A percentile compares a stretch with the other conserved stretches of the same genome.
These are phyloP conservation scores for Microtus montanus DNA, from an alignment of 2,113 vertebrate species.

Conservation along the genomic window DNA sequence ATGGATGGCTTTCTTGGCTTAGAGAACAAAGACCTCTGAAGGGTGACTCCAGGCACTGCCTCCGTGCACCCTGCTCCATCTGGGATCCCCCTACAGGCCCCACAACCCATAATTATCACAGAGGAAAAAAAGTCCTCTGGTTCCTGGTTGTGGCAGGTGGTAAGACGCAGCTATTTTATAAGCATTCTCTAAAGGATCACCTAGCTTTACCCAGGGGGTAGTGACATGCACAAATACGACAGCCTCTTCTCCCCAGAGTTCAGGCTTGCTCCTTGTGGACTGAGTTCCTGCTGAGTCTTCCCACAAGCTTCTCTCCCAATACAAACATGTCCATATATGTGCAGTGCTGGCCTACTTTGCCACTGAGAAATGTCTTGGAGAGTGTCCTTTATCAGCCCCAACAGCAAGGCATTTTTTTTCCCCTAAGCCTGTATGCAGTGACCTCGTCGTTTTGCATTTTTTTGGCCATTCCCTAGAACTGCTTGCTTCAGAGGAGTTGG, in stretches of 20 bases:
- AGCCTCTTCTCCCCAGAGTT: neutral
- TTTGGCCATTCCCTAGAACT: neutral
- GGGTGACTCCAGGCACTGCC: neutral
- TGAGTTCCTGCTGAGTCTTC: neutral
- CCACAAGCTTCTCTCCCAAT: neutral
- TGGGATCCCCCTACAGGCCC: rapidly evolving
- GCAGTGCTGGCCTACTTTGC: neutral
- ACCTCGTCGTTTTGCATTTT: neutral
- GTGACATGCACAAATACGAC: neutral
- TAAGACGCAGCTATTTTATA: neutral
- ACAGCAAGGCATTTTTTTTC: neutral
- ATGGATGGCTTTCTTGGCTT: neutral
- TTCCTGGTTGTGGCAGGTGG: too few species aligned
- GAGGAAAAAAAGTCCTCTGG: rapidly evolving
- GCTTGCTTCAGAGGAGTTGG: neutral
- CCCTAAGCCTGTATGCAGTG: neutral
- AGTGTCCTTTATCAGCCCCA: neutral
- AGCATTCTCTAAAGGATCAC: neutral
- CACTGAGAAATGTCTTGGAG: slow-evolving; percentile 44
- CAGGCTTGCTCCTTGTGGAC: neutral
- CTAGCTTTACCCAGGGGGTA: neutral
- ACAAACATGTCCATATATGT: slow-evolving; percentile 18
- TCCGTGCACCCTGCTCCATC: neutral
- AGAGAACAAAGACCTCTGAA: neutral
- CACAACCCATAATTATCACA: rapidly evolving